Evolutionary conservation across 2,113 vertebrate genomes (phyloP), one percentile per base, ranked within the genome.

Genomic region (Xyrauchen texanus): DNA sequence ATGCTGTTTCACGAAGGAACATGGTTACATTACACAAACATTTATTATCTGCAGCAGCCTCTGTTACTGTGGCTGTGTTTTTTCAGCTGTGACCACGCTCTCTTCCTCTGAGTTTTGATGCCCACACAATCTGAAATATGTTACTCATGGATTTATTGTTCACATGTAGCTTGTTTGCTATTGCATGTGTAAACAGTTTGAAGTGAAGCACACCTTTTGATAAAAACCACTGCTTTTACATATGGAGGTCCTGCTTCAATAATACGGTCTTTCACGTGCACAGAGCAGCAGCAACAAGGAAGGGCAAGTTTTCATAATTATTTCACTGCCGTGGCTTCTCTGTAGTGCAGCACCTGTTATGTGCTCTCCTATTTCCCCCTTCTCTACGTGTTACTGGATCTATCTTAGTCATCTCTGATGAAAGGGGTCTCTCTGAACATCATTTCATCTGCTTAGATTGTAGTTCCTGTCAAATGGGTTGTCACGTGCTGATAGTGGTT

Each of bases 1-100:
- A 86, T 83, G 4, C 9, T 21, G 74, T 79, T 55, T 76, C 66
- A 80, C 21, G 21, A 34, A 34, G 21, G 21, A 3, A 34, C 66
- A 4, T 71, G 8, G 65, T 86, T 4, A 16, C 63, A 49, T 64
- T 68, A 60, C 5, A 13, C 42, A 44, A 21, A 68, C 66, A 79
- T 81, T 68, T 67, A 11, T 49, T 42, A 62, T 8, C 78, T 34
- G 21, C 21, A 34, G 21, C 21, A 34, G 21, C 21, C 21, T 34
- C 21, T 34, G 21, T 34, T 34, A 34, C 21, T 34, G 21, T 34
- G 21, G 21, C 21, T 34, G 21, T 34, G 21, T 34, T 34, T 34
- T 34, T 34, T 34, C 21, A 34, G 21, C 21, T 34, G 21, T 34
- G 21, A 34, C 21, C 21, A 34, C 3, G 21, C 21, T 34, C 21